Percentiles rank a stretch among this genome's conserved stretches.
Conservation (phyloP, 1,140 invertebrate species). For the Euglossa dilemma region DNA sequence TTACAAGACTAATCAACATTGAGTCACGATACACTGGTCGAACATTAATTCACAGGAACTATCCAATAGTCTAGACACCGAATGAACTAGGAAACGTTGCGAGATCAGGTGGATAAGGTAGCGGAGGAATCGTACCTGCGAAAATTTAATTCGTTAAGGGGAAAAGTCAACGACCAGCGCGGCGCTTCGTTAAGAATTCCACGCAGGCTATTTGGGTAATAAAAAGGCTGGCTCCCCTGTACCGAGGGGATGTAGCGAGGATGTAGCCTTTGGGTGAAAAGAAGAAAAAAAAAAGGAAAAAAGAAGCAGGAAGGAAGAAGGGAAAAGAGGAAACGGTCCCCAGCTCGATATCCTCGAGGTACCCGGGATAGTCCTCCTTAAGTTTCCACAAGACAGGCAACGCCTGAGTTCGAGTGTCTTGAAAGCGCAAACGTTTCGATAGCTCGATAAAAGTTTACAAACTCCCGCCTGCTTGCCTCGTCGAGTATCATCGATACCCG, state of each 20-base stretch:
- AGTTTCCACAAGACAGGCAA: conserved; percentile 55
- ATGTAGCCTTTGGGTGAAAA: background rate
- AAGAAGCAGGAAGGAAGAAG: conserved; percentile 6
- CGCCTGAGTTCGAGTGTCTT: conserved; percentile 48
- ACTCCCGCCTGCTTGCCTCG: conserved; percentile 58
- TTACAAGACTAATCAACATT: too few relatives aligned
- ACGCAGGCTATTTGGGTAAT: conserved; percentile 6
- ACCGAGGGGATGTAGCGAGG: background rate
- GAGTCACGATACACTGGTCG: too few relatives aligned
- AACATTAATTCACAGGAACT: too few relatives aligned
- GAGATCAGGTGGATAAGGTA: background rate
- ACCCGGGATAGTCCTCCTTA: conserved; percentile 3
- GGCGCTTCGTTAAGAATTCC: conserved; percentile 1
- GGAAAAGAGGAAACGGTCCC: conserved; percentile 36
- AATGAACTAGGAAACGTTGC: too few relatives aligned
- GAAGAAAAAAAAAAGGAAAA: background rate
- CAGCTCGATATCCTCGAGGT: conserved; percentile 42
- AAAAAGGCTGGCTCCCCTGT: background rate
- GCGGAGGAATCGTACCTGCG: background rate
- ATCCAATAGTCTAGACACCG: too few relatives aligned
- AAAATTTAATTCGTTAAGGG: background rate
- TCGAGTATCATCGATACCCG: conserved; percentile 75
- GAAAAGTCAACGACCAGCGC: background rate
- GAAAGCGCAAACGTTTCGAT: conserved; percentile 73
- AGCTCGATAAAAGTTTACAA: conserved; percentile 71